Evolutionary conservation across 2,797 vertebrate species (phyloP), one percentile per base, ranked within the genome.

Genomic region (Tenualosa ilisha): DNA sequence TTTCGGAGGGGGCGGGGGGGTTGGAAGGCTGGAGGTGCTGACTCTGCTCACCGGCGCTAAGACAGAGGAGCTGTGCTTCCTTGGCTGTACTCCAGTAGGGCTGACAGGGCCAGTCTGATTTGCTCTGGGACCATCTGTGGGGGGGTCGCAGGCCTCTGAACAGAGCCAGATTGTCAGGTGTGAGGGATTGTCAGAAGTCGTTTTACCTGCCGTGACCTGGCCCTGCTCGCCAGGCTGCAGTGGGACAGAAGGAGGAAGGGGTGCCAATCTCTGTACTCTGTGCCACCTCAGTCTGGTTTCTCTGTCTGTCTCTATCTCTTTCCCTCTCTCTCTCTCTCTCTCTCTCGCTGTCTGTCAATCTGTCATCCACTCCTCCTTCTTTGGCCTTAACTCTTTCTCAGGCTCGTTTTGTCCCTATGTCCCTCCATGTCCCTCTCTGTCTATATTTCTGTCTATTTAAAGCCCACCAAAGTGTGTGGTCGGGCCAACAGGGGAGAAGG

Each of bases 151-250:
- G 40, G 40, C 40, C 72, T 79, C 17, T 22, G 37, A 79, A 20
- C 72, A 22, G 15, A 31, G 37, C 72, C 37, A 79, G 72, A 79
- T 46, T 79, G 50, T 31, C 43, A 91, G 88, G 72, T 37, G 40
- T 11, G 54, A 86, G 84, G 87, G 4, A 6, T 83, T 87, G 54
- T 17, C 1, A 40, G 87, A 89, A 31, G 84, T 92, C 65, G 81
- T 89, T 91, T 89, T 40, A 68, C 51, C 87, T 79, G 26, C 84
- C 88, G 12, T 79, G 79, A 87, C 82, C 61, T 79, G 51, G 53
- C 65, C 61, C 20, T 17, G 15, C 68, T 79, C 40, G 9, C 31
- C 68, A 15, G 68, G 31, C 68, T 75, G 37, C 40, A 2, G 37
- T 20, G 72, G 40, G 37, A 79, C 15, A 43, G 40, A 0, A 17